Base-by-base conservation (phyloP, 2,113 vertebrate species). In the Amblyornis subalaris region DNA sequence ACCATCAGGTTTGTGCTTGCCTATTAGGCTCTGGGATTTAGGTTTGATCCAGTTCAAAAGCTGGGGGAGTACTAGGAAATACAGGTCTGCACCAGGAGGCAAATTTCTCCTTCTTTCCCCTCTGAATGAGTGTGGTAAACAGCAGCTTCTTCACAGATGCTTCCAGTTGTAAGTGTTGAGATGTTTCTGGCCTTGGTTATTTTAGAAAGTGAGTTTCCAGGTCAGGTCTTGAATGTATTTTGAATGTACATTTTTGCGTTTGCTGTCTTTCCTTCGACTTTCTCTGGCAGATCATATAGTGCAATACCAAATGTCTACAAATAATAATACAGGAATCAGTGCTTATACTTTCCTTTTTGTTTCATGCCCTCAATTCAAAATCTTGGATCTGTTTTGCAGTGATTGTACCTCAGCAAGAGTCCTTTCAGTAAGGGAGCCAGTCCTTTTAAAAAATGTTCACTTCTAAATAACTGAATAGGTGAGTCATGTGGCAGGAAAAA, bases 381-480 rank as follows among this genome's bases (percentile, higher is more conserved):
- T 33, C 24, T 70, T 80, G 22, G 8, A 40, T 93, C 26, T 77
- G 33, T 82, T 95, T 85, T 78, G 25, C 24, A 54, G 57, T 36
- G 38, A 20, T 31, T 67, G n/a, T 78, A 58, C 23, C 35, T 42
- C 64, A 71, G 66, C 38, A 78, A 91, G 51, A 85, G 14, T 60
- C 26, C 38, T 94, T 94, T 90, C 48, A 61, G 31, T 25, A 14
- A 78, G 35, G 21, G 53, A 91, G 42, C 35, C 51, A 42, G 61
- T 60, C 21, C 47, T 88, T 90, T 57, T 28, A 54, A 90, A 95
- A 96, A 82, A 88, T 40, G 29, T 21, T 72, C 29, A 29, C 40
- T 81, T 91, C 57, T 88, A 87, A 96, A 91, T 93, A 94, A 77
- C 85, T 90, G 47, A 93, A 78, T 29, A 51, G 19, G 14, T 95